Base-by-base conservation (phyloP, 2,113 vertebrate species). In the Aegotheles bennettii region DNA sequence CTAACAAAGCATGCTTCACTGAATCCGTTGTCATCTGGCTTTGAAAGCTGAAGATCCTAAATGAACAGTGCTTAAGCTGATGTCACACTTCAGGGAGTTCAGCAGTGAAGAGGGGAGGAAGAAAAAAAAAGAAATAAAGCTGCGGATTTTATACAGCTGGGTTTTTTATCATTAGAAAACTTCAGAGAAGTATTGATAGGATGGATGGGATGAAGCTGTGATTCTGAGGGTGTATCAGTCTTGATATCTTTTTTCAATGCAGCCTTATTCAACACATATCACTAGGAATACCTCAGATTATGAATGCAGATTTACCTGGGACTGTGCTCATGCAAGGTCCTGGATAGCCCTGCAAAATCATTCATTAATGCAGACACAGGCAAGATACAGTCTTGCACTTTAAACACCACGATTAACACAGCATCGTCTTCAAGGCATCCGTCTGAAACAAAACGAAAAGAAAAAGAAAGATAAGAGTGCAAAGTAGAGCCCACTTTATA, bases 91-190 rank as follows among this genome's bases (percentile, higher is more conserved):
- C 5, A 90, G 36, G 33, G 74, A 57, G 14, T 51, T 48, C 28
- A 3, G 35, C 40, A 23, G 40, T 20, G 8, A 29, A 51, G 38
- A 10, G 2, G 2, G 2, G 6, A 9, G 4, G 7, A 4, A 10
- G 14, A 38, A 45, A 29, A 71, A 45, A 29, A 71, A 47, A 67
- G 51, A 76, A 80, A 75, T 29, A 42, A 63, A 84, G 10, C 25
- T 76, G 25, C 61, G 35, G 29, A 50, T 73, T 94, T 93, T 73
- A 43, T 36, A 61, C 6, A 11, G 45, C 17, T 83, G 31, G 21
- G 3, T 1, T 51, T 89, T 84, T 63, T 48, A 79, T 18, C 7
- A 61, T 69, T 57, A 65, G 45, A 50, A 80, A 83, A 73, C 24
- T 74, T 65, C 20, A 60, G 59, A 11, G 7, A 51, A 77, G 5